These are phyloP conservation scores for Stegodyphus mimosarum DNA, from an alignment of 1,140 invertebrate species.

Conservation along the genomic window DNA sequence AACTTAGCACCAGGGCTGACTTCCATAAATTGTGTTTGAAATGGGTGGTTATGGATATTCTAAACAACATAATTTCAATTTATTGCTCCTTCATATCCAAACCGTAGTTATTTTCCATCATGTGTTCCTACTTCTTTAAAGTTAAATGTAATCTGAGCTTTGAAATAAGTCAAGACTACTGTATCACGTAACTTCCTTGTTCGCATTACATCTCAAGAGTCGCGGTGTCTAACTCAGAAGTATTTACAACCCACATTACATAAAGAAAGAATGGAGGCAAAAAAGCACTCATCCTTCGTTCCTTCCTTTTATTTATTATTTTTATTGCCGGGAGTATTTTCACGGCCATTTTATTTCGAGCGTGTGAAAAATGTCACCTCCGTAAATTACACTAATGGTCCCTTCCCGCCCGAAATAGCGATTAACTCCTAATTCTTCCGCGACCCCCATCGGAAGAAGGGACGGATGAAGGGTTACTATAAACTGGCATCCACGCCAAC, in stretches of 20 bases:
- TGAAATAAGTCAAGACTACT: neutral
- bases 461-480: no score
- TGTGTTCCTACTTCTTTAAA: no score
- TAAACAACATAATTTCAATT: no score
- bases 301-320: neutral
- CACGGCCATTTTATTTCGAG: constrained; percentile 56
- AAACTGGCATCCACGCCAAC: neutral
- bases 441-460: constrained; percentile 14
- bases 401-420: constrained; percentile 48
- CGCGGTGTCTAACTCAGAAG: neutral
- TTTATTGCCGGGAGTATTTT: neutral
- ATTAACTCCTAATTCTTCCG: constrained; percentile 59
- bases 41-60: no score
- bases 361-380: constrained; percentile 53
- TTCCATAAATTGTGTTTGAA: no score
- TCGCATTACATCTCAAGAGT: neutral
- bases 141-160: no score
- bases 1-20: no score
- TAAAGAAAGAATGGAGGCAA: neutral
- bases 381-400: constrained; percentile 53
- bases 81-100: no score
- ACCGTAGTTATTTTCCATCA: no score
- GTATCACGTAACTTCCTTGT: neutral
- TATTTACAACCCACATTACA: neutral
- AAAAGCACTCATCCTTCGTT: neutral